Base-by-base conservation (phyloP, 2,113 vertebrate genomes). In the Manacus vitellinus region DNA sequence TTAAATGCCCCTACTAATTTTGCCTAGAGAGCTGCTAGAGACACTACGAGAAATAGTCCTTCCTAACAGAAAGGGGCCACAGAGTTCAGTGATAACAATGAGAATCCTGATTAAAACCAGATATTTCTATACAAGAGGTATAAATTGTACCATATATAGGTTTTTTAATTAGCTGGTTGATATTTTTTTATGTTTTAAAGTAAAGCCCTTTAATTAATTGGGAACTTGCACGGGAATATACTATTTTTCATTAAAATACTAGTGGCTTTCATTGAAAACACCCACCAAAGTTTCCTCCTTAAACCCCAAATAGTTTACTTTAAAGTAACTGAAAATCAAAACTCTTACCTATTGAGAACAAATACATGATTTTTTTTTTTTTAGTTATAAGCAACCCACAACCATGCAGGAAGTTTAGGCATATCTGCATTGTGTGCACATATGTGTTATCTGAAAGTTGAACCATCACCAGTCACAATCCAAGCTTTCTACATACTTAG, bases 361-460 rank as follows among this genome's bases (percentile, higher is more conserved):
- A 41, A 68, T 4, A 33, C 4, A 13, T 15, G 2, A 21, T 23
- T 43, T 62, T 12, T 47, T 62, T 49, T n/a, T 58, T 74, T 78
- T 37, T 0, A 51, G 37, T 70, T 74, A 70, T 18, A 88, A 92
- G 43, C 31, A 63, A 75, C 4, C 9, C 27, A 73, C 15, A 91
- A 22, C 8, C 11, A 18, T 8, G 10, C 22, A 54, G 51, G 18
- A 49, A 66, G 11, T 47, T 59, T 39, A 80, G 41, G 52, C 68
- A 70, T 23, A 6, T 2, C 7, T 6, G 7, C 18, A 8, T 22
- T 24, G 5, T 4, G 9, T 10, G 10, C 1, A 5, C 12, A n/a
- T 4, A 19, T 0, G 0, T 1, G 3, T 72, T 46, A 76, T 7
- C 28, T 89, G 11, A 12, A 89, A 77, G 63, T 3, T 71, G 21